Evolutionary conservation across 35 echinoderm and acorn worm genomes (phyloP).

Genomic region (Eucidaris tribuloides): DNA sequence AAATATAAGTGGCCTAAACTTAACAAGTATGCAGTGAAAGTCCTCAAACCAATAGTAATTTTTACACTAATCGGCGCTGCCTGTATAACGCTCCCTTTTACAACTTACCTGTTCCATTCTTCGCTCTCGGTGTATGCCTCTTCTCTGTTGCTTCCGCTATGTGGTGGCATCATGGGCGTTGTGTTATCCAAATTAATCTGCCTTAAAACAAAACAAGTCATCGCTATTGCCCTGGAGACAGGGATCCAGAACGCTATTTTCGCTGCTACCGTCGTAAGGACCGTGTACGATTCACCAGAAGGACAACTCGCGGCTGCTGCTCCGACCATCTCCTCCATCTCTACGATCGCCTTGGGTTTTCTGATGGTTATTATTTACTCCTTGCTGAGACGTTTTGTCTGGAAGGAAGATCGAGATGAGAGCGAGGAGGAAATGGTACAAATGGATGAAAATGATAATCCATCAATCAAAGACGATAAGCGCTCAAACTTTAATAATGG

Average conservation of each 20-base stretch:
- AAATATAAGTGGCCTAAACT: background rate
- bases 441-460: too few relatives aligned
- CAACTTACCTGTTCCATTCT: slow-evolving; percentile 14
- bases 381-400: background rate
- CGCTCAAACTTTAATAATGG: too few relatives aligned
- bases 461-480: too few relatives aligned
- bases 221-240: slow-evolving; percentile 57
- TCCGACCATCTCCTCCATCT: background rate
- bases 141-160: slow-evolving; percentile 11
- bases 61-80: background rate
- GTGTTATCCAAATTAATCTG: slow-evolving; percentile 4
- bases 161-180: slow-evolving; percentile 24
- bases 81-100: background rate
- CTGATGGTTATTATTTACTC: background rate
- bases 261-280: background rate
- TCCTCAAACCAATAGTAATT: background rate
- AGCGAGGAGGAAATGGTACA: too few relatives aligned
- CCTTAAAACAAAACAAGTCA: background rate
- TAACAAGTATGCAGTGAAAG: background rate
- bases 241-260: slow-evolving; percentile 56
- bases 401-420: background rate
- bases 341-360: background rate
- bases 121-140: background rate
- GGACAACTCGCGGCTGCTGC: background rate
- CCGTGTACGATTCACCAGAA: slow-evolving; percentile 45